Evolutionary conservation across 2,113 vertebrate genomes (phyloP).

Genomic region (Alethe castanea): DNA sequence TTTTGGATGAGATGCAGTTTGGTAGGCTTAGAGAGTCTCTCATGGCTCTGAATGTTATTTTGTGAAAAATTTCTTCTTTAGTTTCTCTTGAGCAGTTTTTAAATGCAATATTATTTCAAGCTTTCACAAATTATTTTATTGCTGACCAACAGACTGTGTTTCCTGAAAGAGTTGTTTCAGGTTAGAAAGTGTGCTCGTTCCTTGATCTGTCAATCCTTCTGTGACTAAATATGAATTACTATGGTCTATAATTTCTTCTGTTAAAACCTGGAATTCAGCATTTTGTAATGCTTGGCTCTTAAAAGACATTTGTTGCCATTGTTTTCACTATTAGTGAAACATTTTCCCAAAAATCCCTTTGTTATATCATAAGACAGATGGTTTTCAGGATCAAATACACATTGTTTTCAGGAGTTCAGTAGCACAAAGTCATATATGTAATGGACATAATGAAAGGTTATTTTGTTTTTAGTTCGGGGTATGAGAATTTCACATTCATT

Average conservation of each 20-base stretch:
- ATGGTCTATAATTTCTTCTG: background rate
- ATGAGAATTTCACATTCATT: background rate
- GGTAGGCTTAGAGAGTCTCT: background rate
- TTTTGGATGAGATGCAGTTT: background rate
- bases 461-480: background rate
- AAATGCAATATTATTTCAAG: background rate
- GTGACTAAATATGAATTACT: background rate
- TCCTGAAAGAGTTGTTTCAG: background rate
- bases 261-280: background rate
- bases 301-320: background rate
- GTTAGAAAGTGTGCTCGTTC: background rate
- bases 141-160: background rate
- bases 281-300: background rate
- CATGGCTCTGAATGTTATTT: background rate
- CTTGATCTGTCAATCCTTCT: background rate
- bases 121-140: background rate
- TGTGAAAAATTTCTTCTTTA: background rate
- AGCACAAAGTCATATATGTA: background rate
- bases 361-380: background rate
- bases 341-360: background rate
- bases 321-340: background rate
- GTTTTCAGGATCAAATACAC: background rate
- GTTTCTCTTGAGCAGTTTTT: background rate
- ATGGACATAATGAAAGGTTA: rapidly evolving
- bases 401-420: background rate